Conservation (phyloP, 2,888 invertebrate genomes). For the Hypselothyrea guttata region DNA sequence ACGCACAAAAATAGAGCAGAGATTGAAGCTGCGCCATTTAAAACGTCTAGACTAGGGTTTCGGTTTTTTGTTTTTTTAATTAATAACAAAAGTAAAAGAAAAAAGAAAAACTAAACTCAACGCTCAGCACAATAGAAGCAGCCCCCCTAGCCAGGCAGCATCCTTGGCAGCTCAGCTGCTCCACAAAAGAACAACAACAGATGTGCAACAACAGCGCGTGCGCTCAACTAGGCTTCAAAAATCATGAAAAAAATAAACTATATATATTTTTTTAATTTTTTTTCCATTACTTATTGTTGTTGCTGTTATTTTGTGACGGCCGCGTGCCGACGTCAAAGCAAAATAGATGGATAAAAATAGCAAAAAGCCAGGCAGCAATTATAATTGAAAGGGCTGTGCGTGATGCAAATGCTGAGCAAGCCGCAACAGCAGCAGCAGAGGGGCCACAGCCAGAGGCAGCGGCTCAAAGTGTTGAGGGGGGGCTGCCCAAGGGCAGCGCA, state of each 20-base stretch:
- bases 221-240: conserved; percentile 8
- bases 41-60: conserved; percentile 58
- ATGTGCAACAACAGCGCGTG: conserved; percentile 37
- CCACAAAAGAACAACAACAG: conserved; percentile 55
- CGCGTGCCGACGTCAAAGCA: conserved; percentile 61
- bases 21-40: conserved; percentile 67
- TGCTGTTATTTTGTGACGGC: conserved; percentile 39
- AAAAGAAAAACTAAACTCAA: conserved; percentile 23
- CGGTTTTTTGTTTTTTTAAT: conserved; percentile 65
- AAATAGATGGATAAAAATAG: conserved; percentile 69
- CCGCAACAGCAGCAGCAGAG: no score
- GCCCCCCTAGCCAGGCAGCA: conserved; percentile 17
- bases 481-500: background rate
- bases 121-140: conserved; percentile 22
- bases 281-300: conserved; percentile 1
- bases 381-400: conserved; percentile 76
- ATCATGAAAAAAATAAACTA: conserved; percentile 25
- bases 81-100: conserved; percentile 51
- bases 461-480: background rate
- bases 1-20: conserved; percentile 66
- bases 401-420: conserved; percentile 68
- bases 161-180: conserved; percentile 38
- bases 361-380: conserved; percentile 66
- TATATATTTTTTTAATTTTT: conserved; percentile 20
- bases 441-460: no score